These are phyloP conservation scores for Mesocentrotus franciscanus DNA, from an alignment of 53 echinoderm and acorn worm species.

Conservation along the genomic window DNA sequence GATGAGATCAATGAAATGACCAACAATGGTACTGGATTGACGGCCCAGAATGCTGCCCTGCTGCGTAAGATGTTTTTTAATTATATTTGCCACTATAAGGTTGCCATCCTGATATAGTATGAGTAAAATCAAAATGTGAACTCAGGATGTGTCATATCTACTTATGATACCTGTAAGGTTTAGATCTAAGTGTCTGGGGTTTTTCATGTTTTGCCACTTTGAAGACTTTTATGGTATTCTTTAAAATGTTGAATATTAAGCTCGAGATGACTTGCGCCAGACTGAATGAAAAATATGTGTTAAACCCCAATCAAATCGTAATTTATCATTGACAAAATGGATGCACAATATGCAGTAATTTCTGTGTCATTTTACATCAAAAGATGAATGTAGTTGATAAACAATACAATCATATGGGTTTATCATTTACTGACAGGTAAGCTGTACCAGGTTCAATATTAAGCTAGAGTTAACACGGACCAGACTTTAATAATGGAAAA, in stretches of 20 bases:
- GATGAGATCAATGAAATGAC: conserved; percentile 91
- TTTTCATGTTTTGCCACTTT: neutral
- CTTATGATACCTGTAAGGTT: neutral
- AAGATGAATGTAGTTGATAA: neutral
- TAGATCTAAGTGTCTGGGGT: neutral
- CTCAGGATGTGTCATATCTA: neutral
- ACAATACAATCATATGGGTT: neutral
- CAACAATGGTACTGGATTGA: conserved; percentile 68
- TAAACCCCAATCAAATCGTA: too few species aligned
- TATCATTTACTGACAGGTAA: conserved; percentile 74
- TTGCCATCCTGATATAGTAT: neutral
- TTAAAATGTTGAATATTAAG: neutral
- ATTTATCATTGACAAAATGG: too few species aligned
- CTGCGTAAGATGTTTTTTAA: conserved; percentile 78
- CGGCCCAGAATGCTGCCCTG: conserved; percentile 84
- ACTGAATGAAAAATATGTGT: too few species aligned
- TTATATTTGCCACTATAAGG: neutral
- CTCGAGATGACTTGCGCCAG: too few species aligned
- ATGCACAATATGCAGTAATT: too few species aligned
- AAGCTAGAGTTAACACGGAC: too few species aligned
- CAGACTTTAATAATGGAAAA: too few species aligned
- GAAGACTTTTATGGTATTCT: neutral
- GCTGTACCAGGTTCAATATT: conserved; percentile 72
- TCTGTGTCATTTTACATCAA: neutral
- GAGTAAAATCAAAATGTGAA: neutral